Conservation (phyloP, 2,113 vertebrate species). For the Limnothrissa miodon region DNA sequence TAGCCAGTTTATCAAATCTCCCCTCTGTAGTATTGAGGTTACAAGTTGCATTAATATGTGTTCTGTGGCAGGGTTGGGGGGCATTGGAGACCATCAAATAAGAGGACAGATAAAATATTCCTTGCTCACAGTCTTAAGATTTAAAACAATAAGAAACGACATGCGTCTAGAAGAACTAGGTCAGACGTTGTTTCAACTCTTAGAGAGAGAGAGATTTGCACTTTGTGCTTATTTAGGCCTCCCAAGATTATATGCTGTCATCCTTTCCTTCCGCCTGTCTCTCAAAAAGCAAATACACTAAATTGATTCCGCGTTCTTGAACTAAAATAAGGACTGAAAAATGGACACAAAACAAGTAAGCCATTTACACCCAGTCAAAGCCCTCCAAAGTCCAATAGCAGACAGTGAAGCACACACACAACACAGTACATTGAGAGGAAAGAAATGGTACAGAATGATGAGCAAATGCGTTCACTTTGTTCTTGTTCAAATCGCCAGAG, state of each 20-base stretch:
- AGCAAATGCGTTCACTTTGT: background rate
- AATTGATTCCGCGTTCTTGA: background rate
- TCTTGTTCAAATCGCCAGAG: background rate
- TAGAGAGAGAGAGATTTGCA: background rate
- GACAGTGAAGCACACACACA: background rate
- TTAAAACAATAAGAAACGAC: background rate
- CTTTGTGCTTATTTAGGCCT: background rate
- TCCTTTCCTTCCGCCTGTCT: background rate
- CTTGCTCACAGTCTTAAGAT: background rate
- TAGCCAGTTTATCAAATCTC: background rate
- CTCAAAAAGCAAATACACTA: background rate
- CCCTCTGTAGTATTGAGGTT: background rate
- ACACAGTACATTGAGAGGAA: background rate
- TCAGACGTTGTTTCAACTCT: background rate
- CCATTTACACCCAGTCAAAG: background rate
- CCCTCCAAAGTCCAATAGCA: background rate
- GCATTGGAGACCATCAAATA: background rate
- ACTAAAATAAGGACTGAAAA: background rate
- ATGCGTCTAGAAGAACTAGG: background rate
- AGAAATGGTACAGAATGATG: background rate
- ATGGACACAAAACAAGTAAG: background rate
- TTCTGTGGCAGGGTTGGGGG: background rate
- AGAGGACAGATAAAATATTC: background rate
- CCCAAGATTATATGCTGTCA: background rate
- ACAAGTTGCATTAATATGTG: background rate